Evolutionary conservation across 2,113 vertebrate genomes (phyloP).

Genomic region (Chitala chitala): DNA sequence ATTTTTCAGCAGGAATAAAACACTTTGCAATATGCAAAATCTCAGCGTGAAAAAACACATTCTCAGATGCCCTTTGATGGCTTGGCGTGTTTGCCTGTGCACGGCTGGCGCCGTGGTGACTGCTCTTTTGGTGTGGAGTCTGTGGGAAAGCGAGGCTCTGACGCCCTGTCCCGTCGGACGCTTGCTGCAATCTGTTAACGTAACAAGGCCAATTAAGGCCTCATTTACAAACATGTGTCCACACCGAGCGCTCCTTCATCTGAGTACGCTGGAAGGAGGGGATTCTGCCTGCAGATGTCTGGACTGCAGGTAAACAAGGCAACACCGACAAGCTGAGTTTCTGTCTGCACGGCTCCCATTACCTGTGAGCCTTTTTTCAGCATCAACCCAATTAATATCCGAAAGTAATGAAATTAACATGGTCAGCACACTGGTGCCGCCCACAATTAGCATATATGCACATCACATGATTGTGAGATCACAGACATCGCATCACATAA

Average conservation of each 20-base stretch:
- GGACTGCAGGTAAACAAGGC: neutral
- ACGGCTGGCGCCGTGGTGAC: neutral
- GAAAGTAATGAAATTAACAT: too few species aligned
- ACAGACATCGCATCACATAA: too few species aligned
- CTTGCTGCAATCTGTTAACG: constrained; percentile 27
- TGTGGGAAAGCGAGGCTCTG: constrained; percentile 8
- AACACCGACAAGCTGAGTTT: neutral
- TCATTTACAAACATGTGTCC: constrained; percentile 31
- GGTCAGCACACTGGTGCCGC: too few species aligned
- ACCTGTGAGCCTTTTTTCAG: too few species aligned
- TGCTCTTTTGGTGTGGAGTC: neutral
- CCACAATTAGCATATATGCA: too few species aligned
- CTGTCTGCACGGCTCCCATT: neutral
- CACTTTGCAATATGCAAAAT: too few species aligned
- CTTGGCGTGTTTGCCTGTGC: constrained; percentile 8
- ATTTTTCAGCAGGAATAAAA: constrained; percentile 5
- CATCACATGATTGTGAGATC: too few species aligned
- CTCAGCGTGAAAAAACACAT: too few species aligned
- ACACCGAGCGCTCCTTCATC: neutral
- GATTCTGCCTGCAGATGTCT: constrained; percentile 5
- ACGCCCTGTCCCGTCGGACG: constrained; percentile 22
- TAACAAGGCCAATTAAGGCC: constrained; percentile 31
- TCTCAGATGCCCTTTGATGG: neutral
- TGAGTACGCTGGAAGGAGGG: neutral
- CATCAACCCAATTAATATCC: too few species aligned